Conservation (phyloP, 2,113 vertebrate genomes). For the Harpagus bidentatus region DNA sequence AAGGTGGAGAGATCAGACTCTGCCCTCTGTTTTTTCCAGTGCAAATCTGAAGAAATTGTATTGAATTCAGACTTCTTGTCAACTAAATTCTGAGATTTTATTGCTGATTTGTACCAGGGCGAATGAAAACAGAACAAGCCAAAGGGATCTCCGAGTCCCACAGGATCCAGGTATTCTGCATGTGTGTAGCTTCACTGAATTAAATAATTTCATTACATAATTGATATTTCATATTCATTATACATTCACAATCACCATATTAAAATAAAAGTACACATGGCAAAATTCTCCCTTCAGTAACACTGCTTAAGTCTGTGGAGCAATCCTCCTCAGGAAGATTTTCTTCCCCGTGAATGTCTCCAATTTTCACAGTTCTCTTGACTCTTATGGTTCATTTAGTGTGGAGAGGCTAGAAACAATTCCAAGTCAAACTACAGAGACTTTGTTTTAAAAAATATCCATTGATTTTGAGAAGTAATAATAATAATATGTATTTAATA, state of each 20-base stretch:
- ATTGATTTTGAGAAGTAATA: not conserved
- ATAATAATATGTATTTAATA: not conserved
- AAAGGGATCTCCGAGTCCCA: not conserved
- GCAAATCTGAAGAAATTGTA: not conserved
- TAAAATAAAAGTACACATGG: not conserved
- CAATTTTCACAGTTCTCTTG: not conserved
- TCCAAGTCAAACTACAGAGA: not conserved
- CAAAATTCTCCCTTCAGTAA: not conserved
- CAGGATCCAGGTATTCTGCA: not conserved
- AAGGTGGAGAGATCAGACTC: not conserved
- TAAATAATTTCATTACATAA: slow-evolving; percentile 1
- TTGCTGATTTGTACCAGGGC: not conserved
- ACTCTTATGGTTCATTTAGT: not conserved
- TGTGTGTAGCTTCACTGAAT: not conserved
- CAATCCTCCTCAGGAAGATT: not conserved
- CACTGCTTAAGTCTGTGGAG: not conserved
- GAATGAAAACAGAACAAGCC: not conserved
- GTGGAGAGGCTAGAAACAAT: not conserved
- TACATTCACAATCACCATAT: not conserved
- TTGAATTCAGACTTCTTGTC: not conserved
- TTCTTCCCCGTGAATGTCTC: not conserved
- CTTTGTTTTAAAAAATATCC: not conserved
- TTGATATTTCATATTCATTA: not conserved
- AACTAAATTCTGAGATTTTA: not conserved
- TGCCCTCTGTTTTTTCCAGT: not conserved